phyloP scores from a whole-genome alignment of 2,797 vertebrate genomes.

The Myoxocephalus aenaeus region DNA sequence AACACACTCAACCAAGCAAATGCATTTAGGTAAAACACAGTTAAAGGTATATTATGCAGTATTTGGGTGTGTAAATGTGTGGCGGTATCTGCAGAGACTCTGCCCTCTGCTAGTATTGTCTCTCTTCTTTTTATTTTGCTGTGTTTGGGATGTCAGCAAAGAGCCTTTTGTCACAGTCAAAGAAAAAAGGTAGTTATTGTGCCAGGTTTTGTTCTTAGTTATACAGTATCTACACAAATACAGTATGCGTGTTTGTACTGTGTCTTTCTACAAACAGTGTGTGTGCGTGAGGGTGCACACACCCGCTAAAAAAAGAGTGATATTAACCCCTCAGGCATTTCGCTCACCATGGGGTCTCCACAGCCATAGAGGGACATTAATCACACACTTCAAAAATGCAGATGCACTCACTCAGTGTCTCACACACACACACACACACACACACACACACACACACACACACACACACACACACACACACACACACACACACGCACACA shows the following conservation, averaged over 20 bases:
- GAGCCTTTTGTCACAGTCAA: neutral
- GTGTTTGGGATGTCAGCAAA: neutral
- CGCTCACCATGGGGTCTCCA: conserved; percentile 44
- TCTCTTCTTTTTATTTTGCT: neutral
- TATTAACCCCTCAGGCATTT: conserved; percentile 69
- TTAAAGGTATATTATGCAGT: neutral
- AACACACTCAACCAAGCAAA: neutral
- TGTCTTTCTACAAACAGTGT: neutral
- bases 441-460: conserved; percentile 13
- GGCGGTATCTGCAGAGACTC: neutral
- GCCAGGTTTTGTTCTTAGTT: too few relatives aligned
- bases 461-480: conserved; percentile 30
- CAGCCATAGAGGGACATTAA: conserved; percentile 17
- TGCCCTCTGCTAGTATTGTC: neutral
- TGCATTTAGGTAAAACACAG: neutral
- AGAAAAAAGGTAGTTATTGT: too few relatives aligned
- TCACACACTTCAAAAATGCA: conserved; percentile 35
- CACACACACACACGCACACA: conserved; percentile 15
- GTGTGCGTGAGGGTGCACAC: neutral
- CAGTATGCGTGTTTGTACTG: too few relatives aligned
- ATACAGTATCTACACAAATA: neutral
- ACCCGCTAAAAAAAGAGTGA: conserved; percentile 16
- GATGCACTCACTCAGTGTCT: conserved; percentile 23
- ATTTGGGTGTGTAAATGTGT: neutral
- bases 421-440: conserved; percentile 21